These are phyloP conservation scores for Octodonta nipae DNA, from an alignment of 2,888 invertebrate genomes.

Conservation along the genomic window DNA sequence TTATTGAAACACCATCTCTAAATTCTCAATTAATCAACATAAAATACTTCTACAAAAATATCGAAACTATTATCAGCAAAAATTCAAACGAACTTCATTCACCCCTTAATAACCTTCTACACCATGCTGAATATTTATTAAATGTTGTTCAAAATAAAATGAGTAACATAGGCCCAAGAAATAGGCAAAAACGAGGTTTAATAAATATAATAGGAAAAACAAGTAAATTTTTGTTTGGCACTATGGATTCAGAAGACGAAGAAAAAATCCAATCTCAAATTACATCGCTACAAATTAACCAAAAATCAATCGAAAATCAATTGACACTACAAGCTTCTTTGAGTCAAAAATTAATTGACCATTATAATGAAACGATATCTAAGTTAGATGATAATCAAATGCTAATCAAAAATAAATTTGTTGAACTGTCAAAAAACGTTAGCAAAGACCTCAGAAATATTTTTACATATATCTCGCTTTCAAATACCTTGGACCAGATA, in stretches of 20 bases:
- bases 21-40: constrained; percentile 6
- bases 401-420: constrained; percentile 7
- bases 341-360: constrained; percentile 3
- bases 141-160: too few species aligned
- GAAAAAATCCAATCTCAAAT: too few species aligned
- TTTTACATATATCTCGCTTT: constrained; percentile 3
- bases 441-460: neutral
- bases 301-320: too few species aligned
- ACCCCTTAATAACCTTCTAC: neutral
- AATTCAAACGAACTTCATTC: neutral
- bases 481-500: constrained; percentile 10
- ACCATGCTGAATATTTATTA: neutral
- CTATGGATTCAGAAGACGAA: constrained; percentile 6
- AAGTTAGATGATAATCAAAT: constrained; percentile 4
- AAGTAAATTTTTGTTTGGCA: constrained; percentile 4
- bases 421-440: too few species aligned
- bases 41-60: neutral
- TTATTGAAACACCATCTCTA: constrained; percentile 8
- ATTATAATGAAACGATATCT: constrained; percentile 5
- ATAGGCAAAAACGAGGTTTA: constrained; percentile 4
- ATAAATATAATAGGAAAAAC: constrained; percentile 6
- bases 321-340: constrained; percentile 2
- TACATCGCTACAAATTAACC: too few species aligned
- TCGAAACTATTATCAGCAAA: too few species aligned
- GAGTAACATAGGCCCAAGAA: constrained; percentile 5